A percentile compares a stretch with the other conserved stretches of the same genome.
Evolutionary conservation across 2,888 invertebrate species (phyloP).

Genomic region (Amorpha juglandis): DNA sequence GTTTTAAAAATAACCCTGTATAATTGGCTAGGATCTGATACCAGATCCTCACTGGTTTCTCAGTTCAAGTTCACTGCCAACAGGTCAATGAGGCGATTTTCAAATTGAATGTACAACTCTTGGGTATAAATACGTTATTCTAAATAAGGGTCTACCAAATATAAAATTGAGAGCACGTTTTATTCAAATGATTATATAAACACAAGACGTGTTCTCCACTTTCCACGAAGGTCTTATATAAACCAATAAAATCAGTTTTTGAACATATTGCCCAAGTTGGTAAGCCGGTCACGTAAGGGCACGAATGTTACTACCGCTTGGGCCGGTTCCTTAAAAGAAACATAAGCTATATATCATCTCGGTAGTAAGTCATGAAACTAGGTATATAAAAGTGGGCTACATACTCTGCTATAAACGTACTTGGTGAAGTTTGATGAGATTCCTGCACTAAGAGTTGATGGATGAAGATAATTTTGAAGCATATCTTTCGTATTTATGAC

Average conservation of each 20-base stretch:
- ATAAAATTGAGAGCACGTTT: neutral
- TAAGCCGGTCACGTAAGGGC: constrained; percentile 8
- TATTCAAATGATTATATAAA: neutral
- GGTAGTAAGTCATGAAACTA: constrained; percentile 19
- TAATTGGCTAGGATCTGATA: no score
- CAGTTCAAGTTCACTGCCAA: no score
- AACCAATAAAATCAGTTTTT: constrained; percentile 23
- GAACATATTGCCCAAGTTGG: constrained; percentile 1
- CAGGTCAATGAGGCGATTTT: no score
- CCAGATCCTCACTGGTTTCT: no score
- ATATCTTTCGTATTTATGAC: neutral
- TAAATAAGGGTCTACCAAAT: neutral
- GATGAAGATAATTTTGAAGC: constrained; percentile 3
- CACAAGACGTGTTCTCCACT: constrained; percentile 12
- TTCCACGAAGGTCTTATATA: constrained; percentile 5
- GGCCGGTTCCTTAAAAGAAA: constrained; percentile 21
- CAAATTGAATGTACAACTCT: no score
- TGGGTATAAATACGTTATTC: no score
- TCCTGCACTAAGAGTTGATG: neutral
- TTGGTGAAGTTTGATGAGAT: constrained; percentile 19
- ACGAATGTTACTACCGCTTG: constrained; percentile 1
- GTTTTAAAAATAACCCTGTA: no score
- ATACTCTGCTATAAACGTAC: neutral
- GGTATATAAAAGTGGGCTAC: neutral
- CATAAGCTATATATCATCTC: constrained; percentile 21